A percentile compares a stretch with the other conserved stretches of the same genome.
Conservation (phyloP, 2,888 invertebrate species). For the Piscicola geometra region DNA sequence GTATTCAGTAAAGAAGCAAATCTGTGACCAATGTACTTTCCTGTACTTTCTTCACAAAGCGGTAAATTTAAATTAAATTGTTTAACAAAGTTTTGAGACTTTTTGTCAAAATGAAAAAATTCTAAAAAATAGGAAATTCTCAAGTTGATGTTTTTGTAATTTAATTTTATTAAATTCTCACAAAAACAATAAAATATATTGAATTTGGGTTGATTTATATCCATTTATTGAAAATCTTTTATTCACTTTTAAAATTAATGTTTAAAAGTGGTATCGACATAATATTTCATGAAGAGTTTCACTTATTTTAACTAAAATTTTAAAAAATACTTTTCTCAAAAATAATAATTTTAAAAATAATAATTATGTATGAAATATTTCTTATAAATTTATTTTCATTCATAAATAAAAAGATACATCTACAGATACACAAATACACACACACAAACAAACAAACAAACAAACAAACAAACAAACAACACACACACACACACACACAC, state of each 20-base stretch:
- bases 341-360: not conserved
- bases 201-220: not conserved
- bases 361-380: constrained; percentile 11
- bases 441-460: not conserved
- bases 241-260: no score
- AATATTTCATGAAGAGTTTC: not conserved
- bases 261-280: not conserved
- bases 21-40: not conserved
- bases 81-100: not conserved
- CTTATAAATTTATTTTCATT: no score
- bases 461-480: constrained; percentile 7
- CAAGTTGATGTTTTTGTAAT: not conserved
- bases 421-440: not conserved
- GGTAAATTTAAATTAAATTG: not conserved
- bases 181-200: not conserved
- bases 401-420: not conserved
- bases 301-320: not conserved
- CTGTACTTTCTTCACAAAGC: not conserved
- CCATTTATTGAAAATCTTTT: no score
- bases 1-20: not conserved
- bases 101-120: not conserved
- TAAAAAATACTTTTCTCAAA: not conserved
- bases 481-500: no score
- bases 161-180: not conserved
- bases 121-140: not conserved